Base-by-base conservation (phyloP, 2,888 invertebrate species). In the Buathra laborator region DNA sequence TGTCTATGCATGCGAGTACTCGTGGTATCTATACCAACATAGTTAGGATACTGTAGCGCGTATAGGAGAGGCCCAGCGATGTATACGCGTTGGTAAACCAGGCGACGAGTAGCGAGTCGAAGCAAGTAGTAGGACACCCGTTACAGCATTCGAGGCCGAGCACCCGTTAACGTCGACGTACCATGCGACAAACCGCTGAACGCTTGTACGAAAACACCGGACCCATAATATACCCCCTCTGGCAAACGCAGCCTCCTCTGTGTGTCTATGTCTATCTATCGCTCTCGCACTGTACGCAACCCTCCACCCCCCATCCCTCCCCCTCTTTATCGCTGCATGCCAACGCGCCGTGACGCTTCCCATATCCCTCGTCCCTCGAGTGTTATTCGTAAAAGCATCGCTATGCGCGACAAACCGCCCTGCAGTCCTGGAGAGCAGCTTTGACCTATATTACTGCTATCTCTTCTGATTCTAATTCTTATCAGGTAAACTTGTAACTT, bases 201-300 rank as follows among this genome's bases (percentile, higher is more conserved):
- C 86, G 86, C 86, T 87, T 84, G 86, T 86, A 86, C 86, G 86
- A 87, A 87, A 87, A 87, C 86, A 87, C 79, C 83, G 81, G 79
- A 86, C 80, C 78, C 78, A 67, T 66, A 37, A 37, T 56, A 51
- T 74, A 53, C 81, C 70, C 62, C 70, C 71, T 53, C 37, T 16
- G 10, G 43, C 24, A 43, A 67, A 67, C 19, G n/a, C 51, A 37
- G 16, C 43, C 3, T 44, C 19, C 14, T 43, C 14, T 53, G 9
- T 59, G 32, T 72, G 32, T 44, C 46, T 10, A 48, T 67, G 44
- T 59, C 24, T 32, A 29, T 59, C 56, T 29, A 59, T 59, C 29
- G 59, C 59, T 24, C 59, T 59, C 19, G 19, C 53, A 9, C 53
- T 56, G 19, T 56, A 43, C n/a, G 53, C 62, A 56, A 10, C 64